Conservation (phyloP, 2,888 invertebrate genomes). For the Mamestra brassicae region DNA sequence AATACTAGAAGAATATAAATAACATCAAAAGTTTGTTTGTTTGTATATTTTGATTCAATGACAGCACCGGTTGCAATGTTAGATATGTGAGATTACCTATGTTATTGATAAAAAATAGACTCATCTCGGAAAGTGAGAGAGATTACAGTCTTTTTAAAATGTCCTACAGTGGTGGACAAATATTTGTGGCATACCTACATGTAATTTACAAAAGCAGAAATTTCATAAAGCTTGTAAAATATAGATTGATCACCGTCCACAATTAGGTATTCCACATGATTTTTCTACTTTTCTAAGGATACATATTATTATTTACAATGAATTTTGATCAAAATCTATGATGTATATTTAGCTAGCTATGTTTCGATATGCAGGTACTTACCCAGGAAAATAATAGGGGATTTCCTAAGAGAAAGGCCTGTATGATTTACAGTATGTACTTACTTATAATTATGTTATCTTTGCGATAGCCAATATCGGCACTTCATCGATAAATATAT, state of each 20-base stretch:
- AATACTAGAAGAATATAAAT: no score
- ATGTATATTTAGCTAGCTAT: no score
- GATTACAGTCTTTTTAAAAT: background rate
- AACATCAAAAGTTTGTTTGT: no score
- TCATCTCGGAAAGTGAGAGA: no score
- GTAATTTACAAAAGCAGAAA: no score
- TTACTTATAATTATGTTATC: constrained; percentile 71
- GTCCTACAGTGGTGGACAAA: background rate
- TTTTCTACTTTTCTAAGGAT: background rate
- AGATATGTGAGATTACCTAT: no score
- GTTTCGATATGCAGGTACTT: background rate
- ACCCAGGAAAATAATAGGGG: background rate
- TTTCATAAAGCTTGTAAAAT: background rate
- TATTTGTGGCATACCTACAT: background rate
- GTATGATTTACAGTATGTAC: constrained; percentile 30
- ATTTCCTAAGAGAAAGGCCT: constrained; percentile 11
- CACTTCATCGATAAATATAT: constrained; percentile 73
- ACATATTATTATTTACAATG: background rate
- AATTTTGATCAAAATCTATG: background rate
- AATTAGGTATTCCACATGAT: no score
- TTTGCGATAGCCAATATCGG: constrained; percentile 81
- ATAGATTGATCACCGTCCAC: background rate
- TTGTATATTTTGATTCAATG: no score
- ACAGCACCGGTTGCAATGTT: no score
- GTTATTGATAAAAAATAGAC: no score